Evolutionary conservation across 2,888 invertebrate species (phyloP), one percentile per base, ranked within the genome.

Genomic region (Corythucha ciliata): DNA sequence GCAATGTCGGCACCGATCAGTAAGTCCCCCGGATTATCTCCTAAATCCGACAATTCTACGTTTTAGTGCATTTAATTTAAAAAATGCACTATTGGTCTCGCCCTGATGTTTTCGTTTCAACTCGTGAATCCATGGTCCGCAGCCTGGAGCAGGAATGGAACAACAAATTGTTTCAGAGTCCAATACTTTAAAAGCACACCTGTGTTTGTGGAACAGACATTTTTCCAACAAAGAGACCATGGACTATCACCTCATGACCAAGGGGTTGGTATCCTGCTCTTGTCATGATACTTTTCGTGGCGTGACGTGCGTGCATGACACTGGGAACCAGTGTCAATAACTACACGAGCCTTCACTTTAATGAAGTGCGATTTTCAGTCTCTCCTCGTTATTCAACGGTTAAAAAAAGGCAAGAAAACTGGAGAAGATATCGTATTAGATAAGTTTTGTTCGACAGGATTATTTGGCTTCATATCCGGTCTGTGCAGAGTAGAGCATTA

Each of bases 131-230:
- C 45, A 45, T 8, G 16, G 20, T 6, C 33, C 18, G 4, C 33
- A 12, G 8, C 22, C 8, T 32, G 33, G 29, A 6, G 14, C 33
- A 20, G 45, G 45, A 6, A 45, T 20, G 8, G 45, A 7, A n/a
- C 10, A 33, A 21, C 32, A 32, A 36, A 45, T 45, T 12, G 45
- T 45, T 16, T 29, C 18, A 5, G 29, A 21, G 16, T 45, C 45
- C 8, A 45, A 16, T 6, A 45, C 45, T 7, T 45, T 26, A 45
- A 45, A 45, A 32, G 21, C 33, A 33, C 45, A 36, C 5, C n/a
- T 14, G 14, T 45, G 33, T 22, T 14, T 7, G 10, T 33, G 14
- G 5, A 5, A 14, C 14, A 45, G 32, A 33, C 33, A 12, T 29
- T n/a, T 10, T 12, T 29, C 29, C 29, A 10, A 10, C 29, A 29